Conservation (phyloP, 2,113 vertebrate genomes). For the Mus musculus region DNA sequence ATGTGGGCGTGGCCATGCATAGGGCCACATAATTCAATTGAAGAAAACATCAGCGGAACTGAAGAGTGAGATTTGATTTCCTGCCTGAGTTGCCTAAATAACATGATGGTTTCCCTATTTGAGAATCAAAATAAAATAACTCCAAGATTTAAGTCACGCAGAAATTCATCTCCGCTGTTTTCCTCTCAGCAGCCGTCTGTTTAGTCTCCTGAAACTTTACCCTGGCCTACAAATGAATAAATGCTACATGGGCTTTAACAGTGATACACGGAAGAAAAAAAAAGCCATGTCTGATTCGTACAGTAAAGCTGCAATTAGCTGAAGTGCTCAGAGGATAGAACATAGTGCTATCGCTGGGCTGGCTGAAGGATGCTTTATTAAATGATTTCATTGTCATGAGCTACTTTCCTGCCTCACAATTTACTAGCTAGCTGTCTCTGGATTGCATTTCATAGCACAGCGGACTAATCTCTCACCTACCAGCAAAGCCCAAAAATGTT, state of each 20-base stretch:
- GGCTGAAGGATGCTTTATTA: not conserved
- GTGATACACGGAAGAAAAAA: not conserved
- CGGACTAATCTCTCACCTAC: not conserved
- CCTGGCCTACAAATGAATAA: slow-evolving; percentile 2
- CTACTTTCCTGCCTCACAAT: not conserved
- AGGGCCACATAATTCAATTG: slow-evolving; percentile 30
- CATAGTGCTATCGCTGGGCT: not conserved
- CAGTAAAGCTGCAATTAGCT: not conserved
- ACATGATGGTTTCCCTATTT: slow-evolving; percentile 46
- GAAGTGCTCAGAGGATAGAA: not conserved
- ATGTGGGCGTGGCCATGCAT: not conserved
- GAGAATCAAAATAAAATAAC: slow-evolving; percentile 58
- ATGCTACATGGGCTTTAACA: not conserved
- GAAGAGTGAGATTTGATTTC: slow-evolving; percentile 61
- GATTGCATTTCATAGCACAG: not conserved
- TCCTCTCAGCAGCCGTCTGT: not conserved
- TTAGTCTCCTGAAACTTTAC: not conserved
- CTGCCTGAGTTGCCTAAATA: slow-evolving; percentile 42
- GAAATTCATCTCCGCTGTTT: slow-evolving; percentile 17
- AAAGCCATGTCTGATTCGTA: slow-evolving; percentile 4
- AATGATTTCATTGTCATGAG: not conserved
- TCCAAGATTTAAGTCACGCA: slow-evolving; percentile 49
- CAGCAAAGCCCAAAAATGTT: slow-evolving; percentile 20
- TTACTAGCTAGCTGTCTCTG: not conserved
- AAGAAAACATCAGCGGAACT: slow-evolving; percentile 52